These are phyloP conservation scores for Cancer borealis DNA, from an alignment of 2,888 invertebrate species.

Conservation along the genomic window DNA sequence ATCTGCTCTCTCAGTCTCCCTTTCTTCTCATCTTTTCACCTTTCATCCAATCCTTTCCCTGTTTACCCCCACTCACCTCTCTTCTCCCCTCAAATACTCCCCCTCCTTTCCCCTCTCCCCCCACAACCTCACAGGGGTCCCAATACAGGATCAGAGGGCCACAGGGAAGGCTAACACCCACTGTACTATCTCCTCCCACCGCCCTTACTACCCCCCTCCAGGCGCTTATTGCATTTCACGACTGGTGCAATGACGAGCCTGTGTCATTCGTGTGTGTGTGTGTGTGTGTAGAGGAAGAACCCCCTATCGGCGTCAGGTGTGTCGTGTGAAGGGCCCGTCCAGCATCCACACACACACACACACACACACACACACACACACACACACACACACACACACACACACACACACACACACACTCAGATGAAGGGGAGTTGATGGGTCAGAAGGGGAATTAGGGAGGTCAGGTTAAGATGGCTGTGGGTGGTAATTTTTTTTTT, in stretches of 20 bases:
- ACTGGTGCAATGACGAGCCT: not conserved
- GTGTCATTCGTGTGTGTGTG: not conserved
- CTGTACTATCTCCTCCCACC: not conserved
- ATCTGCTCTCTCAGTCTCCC: no score
- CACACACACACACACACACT: conserved; percentile 37
- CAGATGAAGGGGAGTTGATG: not conserved
- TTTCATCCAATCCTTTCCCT: not conserved
- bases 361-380: not conserved
- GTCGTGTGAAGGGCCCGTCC: not conserved
- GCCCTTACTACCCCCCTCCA: not conserved
- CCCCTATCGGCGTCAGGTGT: no score
- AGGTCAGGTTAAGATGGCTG: not conserved
- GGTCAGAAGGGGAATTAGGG: not conserved
- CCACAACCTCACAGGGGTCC: not conserved
- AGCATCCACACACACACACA: not conserved
- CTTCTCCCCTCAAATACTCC: no score
- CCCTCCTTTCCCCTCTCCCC: not conserved
- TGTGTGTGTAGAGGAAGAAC: not conserved
- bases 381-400: not conserved
- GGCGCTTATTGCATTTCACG: conserved; percentile 23
- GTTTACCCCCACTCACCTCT: not conserved
- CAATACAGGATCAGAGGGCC: not conserved
- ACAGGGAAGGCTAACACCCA: not conserved
- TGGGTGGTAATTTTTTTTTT: not conserved
- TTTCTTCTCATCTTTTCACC: not conserved